phyloP scores from a whole-genome alignment of 2,797 vertebrate species.

The Myotis daubentonii region DNA sequence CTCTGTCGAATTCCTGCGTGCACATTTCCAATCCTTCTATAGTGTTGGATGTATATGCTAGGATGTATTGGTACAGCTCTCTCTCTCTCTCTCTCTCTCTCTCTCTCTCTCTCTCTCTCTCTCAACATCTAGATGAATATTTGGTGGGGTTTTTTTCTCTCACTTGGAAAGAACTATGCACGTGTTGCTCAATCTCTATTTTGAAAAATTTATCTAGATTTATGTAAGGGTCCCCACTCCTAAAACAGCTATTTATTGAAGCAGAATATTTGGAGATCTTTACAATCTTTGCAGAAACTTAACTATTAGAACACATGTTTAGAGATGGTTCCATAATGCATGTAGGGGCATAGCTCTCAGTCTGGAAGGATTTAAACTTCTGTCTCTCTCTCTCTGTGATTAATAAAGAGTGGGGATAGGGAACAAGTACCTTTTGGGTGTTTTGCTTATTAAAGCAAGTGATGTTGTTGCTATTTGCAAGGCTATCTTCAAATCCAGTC shows the following conservation, averaged over 20 bases:
- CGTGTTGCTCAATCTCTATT: slow-evolving; percentile 52
- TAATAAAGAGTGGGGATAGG: slow-evolving; percentile 1
- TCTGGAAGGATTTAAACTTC: slow-evolving; percentile 16
- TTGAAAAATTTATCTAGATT: slow-evolving; percentile 54
- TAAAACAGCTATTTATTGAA: slow-evolving; percentile 51
- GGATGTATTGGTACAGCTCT: slow-evolving; percentile 30
- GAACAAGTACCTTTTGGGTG: slow-evolving; percentile 21
- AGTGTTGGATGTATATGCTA: slow-evolving; percentile 35
- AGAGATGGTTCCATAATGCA: slow-evolving; percentile 24
- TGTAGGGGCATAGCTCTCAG: not conserved
- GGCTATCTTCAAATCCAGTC: not conserved
- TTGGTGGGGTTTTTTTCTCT: not conserved
- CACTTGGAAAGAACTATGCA: slow-evolving; percentile 19
- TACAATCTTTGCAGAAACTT: slow-evolving; percentile 39
- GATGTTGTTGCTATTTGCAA: not conserved
- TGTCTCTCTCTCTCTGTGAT: slow-evolving; percentile 25
- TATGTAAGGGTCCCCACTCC: slow-evolving; percentile 6
- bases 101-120: slow-evolving; percentile 7
- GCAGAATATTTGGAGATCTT: slow-evolving; percentile 27
- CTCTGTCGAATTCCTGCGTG: slow-evolving; percentile 60
- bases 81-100: slow-evolving; percentile 4
- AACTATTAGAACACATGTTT: slow-evolving; percentile 50
- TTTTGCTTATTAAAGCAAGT: slow-evolving; percentile 23
- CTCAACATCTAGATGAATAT: slow-evolving; percentile 62
- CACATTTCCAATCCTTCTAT: slow-evolving; percentile 50